These are phyloP conservation scores for Noctilio leporinus DNA, from an alignment of 2,113 vertebrate species.

Conservation along the genomic window DNA sequence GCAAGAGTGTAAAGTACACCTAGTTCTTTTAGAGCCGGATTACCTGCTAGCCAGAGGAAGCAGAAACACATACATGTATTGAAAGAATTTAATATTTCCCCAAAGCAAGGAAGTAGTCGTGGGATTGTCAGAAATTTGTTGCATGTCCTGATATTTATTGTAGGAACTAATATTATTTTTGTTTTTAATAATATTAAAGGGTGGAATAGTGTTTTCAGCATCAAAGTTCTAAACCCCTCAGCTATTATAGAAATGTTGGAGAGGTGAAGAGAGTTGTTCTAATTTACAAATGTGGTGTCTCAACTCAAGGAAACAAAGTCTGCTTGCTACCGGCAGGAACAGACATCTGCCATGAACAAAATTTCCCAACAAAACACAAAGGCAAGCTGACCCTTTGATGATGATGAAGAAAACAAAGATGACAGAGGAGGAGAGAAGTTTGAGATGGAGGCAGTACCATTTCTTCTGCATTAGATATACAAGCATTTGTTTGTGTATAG, in stretches of 20 bases:
- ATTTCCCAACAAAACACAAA: background rate
- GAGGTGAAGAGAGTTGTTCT: background rate
- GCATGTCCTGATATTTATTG: background rate
- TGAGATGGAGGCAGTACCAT: background rate
- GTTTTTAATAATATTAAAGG: background rate
- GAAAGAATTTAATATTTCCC: background rate
- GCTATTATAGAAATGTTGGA: background rate
- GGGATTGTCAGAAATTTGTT: background rate
- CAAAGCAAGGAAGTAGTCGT: background rate
- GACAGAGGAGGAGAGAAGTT: background rate
- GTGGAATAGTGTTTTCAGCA: background rate
- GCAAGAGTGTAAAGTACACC: background rate
- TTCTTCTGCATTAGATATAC: background rate
- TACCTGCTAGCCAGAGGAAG: background rate
- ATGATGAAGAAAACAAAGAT: background rate
- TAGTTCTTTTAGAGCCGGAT: background rate
- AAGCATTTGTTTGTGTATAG: background rate
- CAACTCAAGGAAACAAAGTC: background rate
- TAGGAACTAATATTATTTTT: background rate
- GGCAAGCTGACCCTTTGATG: background rate
- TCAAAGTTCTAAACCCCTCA: background rate
- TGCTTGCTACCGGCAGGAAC: background rate
- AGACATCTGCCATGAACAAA: background rate
- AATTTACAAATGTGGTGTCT: background rate
- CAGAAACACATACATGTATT: background rate